Conservation (phyloP, 2,888 invertebrate species). For the Axea sp. region DNA sequence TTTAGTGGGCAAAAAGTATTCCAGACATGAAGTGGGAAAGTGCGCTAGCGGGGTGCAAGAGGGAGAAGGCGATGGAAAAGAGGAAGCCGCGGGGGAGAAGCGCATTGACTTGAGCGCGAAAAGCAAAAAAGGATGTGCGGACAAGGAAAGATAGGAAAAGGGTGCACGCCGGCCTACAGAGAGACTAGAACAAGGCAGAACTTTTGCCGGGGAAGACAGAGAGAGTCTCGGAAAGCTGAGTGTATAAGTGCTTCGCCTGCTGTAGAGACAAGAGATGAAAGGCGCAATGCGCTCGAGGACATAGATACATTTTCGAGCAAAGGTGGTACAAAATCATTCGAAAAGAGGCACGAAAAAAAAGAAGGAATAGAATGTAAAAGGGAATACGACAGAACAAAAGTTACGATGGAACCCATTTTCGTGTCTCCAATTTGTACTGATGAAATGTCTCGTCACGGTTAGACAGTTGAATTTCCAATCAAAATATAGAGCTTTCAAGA, state of each 20-base stretch:
- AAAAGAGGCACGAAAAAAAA: conserved; percentile 52
- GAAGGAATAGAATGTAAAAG: conserved; percentile 43
- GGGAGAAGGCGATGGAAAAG: conserved; percentile 31
- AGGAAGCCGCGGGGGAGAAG: conserved; percentile 40
- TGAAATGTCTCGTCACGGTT: conserved; percentile 49
- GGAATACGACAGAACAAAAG: conserved; percentile 50
- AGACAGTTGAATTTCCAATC: conserved; percentile 46
- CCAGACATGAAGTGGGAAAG: conserved; percentile 46
- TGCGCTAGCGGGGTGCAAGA: conserved; percentile 23
- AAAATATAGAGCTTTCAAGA: conserved; percentile 15
- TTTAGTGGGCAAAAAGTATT: conserved; percentile 57
- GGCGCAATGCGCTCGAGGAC: conserved; percentile 75
- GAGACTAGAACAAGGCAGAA: conserved; percentile 60
- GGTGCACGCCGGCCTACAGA: conserved; percentile 53
- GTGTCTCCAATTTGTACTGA: conserved; percentile 48
- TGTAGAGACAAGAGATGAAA: conserved; percentile 76
- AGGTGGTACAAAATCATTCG: conserved; percentile 63
- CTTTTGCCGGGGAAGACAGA: conserved; percentile 50
- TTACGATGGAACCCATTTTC: conserved; percentile 53
- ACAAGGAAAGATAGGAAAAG: conserved; percentile 62
- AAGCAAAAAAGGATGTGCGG: conserved; percentile 62
- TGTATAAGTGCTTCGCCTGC: conserved; percentile 76
- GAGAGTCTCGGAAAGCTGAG: conserved; percentile 67
- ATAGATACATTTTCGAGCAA: conserved; percentile 73
- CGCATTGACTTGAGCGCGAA: conserved; percentile 38